Evolutionary conservation across 2,888 invertebrate species (phyloP).

Genomic region (Tetragonisca angustula): DNA sequence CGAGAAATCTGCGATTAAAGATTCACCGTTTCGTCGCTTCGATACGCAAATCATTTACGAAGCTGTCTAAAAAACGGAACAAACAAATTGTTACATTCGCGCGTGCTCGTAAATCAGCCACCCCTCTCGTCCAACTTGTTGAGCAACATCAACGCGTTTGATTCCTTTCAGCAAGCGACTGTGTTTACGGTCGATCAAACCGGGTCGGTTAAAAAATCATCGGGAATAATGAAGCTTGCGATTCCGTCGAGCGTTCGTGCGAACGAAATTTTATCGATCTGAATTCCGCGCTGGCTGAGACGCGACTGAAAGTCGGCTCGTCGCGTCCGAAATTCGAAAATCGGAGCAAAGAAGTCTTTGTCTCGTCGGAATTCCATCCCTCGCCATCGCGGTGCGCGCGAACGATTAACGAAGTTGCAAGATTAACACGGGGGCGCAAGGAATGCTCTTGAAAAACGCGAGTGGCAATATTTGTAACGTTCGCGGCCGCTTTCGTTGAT

Average conservation of each 20-base stretch:
- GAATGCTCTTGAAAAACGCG: slow-evolving; percentile 14
- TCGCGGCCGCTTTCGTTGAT: slow-evolving; percentile 4
- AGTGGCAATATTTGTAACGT: slow-evolving; percentile 36
- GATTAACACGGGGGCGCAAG: not conserved
- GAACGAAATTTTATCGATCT: not conserved
- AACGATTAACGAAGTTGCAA: slow-evolving; percentile 1
- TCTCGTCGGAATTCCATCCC: not conserved
- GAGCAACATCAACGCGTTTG: not conserved
- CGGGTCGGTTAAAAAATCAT: not conserved
- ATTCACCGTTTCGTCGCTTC: not conserved
- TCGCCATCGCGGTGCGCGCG: not conserved
- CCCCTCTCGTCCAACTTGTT: not conserved
- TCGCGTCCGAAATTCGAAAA: no score
- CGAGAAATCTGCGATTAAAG: not conserved
- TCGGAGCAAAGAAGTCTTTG: no score
- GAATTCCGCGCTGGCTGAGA: no score
- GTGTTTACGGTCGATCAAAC: slow-evolving; percentile 6
- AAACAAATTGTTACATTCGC: no score
- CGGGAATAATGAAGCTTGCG: not conserved
- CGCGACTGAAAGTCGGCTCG: no score
- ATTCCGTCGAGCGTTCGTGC: not conserved
- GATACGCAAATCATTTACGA: not conserved
- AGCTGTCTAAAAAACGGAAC: not conserved
- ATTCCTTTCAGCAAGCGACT: not conserved
- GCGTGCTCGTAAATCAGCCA: not conserved